phyloP scores from a whole-genome alignment of 2,113 vertebrate species.

The Physeter macrocephalus region DNA sequence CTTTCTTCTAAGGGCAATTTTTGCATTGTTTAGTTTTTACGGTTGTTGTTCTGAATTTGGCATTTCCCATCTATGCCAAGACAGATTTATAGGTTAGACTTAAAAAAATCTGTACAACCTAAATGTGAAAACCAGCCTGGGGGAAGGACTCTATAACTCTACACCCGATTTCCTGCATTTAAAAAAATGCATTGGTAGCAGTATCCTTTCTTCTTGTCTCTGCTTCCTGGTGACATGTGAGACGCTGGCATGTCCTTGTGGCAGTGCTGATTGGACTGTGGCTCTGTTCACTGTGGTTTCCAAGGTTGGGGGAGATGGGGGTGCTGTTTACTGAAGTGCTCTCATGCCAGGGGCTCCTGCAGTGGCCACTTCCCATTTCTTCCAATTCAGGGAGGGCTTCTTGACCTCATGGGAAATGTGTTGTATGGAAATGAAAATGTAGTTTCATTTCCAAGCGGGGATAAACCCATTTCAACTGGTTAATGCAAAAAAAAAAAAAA shows the following conservation, averaged over 20 bases:
- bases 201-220: constrained; percentile 32
- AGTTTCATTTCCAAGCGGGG: background rate
- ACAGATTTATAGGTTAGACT: background rate
- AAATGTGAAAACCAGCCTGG: background rate
- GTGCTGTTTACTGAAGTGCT: background rate
- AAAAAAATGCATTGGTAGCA: constrained; percentile 14
- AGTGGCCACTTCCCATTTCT: background rate
- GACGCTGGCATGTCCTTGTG: constrained; percentile 35
- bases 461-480: background rate
- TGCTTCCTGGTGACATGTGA: constrained; percentile 42
- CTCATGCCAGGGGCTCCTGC: background rate
- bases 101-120: background rate
- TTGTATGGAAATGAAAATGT: background rate
- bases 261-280: background rate
- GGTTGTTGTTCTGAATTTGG: background rate
- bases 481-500: background rate
- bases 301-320: background rate
- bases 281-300: background rate
- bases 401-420: background rate
- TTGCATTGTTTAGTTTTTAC: background rate
- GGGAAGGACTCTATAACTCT: background rate
- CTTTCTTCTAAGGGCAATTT: background rate
- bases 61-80: background rate
- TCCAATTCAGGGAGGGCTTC: background rate
- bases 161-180: background rate